Evolutionary conservation across 2,888 invertebrate species (phyloP).

Genomic region (Netelia inedita): DNA sequence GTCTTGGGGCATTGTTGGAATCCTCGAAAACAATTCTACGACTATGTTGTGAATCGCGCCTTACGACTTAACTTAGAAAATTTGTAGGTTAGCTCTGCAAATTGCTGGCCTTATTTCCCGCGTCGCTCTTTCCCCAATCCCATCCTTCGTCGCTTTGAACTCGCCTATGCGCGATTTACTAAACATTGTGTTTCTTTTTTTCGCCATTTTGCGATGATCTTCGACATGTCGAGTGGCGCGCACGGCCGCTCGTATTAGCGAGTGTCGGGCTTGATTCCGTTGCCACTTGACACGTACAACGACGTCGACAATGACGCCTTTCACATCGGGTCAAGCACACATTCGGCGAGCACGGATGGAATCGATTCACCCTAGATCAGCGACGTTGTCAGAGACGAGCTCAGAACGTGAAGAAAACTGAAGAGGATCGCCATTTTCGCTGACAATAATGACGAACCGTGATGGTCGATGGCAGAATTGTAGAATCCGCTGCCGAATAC

Average conservation of each 20-base stretch:
- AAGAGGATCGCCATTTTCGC: conserved; percentile 60
- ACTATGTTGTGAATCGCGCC: not conserved
- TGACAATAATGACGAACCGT: conserved; percentile 59
- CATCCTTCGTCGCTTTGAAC: not conserved
- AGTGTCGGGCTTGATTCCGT: conserved; percentile 25
- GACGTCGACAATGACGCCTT: conserved; percentile 37
- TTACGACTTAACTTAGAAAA: no score
- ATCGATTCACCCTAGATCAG: conserved; percentile 42
- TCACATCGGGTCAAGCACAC: conserved; percentile 46
- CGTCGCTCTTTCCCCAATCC: not conserved
- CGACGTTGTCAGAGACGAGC: conserved; percentile 36
- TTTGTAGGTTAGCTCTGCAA: no score
- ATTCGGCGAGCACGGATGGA: conserved; percentile 36
- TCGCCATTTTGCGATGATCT: not conserved
- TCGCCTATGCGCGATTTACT: not conserved
- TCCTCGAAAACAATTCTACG: not conserved
- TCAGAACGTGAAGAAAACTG: conserved; percentile 37
- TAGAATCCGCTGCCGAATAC: conserved; percentile 93
- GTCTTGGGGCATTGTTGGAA: not conserved
- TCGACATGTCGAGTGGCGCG: conserved; percentile 15
- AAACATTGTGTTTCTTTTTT: not conserved
- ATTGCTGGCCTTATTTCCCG: not conserved
- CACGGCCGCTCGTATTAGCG: not conserved
- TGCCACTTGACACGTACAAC: conserved; percentile 62
- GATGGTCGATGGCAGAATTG: conserved; percentile 86